Evolutionary conservation across 1,140 invertebrate species (phyloP).

Genomic region (Laodelphax striatellus): DNA sequence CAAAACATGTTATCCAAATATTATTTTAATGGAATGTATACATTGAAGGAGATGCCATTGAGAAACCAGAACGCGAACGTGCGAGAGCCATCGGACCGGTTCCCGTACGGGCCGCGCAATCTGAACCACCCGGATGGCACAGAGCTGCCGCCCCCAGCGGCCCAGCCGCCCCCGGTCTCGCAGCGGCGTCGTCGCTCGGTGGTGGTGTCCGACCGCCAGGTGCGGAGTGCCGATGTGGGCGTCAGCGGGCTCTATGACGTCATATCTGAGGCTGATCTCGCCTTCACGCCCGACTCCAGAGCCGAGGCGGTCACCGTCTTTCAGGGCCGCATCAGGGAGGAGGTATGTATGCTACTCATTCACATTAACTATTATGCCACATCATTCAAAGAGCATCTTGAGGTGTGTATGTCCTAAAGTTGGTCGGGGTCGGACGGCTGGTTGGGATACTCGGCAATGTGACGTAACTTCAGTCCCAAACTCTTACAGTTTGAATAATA

Average conservation of each 20-base stretch:
- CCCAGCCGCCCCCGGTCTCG: too few relatives aligned
- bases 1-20: too few relatives aligned
- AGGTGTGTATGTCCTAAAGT: too few relatives aligned
- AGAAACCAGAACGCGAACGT: background rate
- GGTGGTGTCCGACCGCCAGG: conserved; percentile 55
- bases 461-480: too few relatives aligned
- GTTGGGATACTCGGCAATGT: too few relatives aligned
- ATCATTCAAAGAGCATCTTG: too few relatives aligned
- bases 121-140: conserved; percentile 39
- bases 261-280: conserved; percentile 82
- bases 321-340: conserved; percentile 72
- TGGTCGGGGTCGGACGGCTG: too few relatives aligned
- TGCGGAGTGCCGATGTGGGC: conserved; percentile 68
- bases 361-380: too few relatives aligned
- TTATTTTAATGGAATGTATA: too few relatives aligned
- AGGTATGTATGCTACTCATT: conserved; percentile 32
- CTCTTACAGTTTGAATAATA: too few relatives aligned
- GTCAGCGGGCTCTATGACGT: conserved; percentile 80
- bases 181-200: conserved; percentile 47
- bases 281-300: conserved; percentile 71
- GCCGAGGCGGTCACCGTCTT: conserved; percentile 75
- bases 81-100: conserved; percentile 40
- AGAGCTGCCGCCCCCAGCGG: conserved; percentile 20
- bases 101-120: conserved; percentile 69
- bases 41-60: background rate